phyloP scores from a whole-genome alignment of 37 sponge, comb jelly and placozoan genomes.

The Cliona cf. orientalis region DNA sequence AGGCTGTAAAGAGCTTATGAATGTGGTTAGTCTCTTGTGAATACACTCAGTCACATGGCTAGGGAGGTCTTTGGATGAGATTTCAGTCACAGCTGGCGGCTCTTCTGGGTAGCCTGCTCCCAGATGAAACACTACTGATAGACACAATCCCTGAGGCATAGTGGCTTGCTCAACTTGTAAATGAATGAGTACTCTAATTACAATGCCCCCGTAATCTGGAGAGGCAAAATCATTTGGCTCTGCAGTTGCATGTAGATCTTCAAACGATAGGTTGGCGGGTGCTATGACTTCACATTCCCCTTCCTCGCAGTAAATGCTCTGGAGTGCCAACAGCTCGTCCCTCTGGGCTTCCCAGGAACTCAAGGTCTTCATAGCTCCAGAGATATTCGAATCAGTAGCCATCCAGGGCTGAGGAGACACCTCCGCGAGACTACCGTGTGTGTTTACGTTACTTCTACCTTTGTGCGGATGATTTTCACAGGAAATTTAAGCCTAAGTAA shows the following conservation, averaged over 20 bases:
- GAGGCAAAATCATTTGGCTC: too few species aligned
- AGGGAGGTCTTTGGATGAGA: not conserved
- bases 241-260: not conserved
- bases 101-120: not conserved
- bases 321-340: constrained; percentile 6
- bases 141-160: not conserved
- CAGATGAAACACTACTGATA: not conserved
- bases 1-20: not conserved
- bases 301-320: constrained; percentile 12
- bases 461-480: too few species aligned
- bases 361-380: too few species aligned
- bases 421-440: too few species aligned
- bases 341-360: constrained; percentile 14
- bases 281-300: not conserved
- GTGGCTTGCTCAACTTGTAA: not conserved
- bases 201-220: too few species aligned
- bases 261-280: constrained; percentile 8
- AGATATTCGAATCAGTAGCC: too few species aligned
- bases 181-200: not conserved
- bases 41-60: not conserved
- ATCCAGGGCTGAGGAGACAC: too few species aligned
- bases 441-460: too few species aligned
- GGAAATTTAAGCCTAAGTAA: too few species aligned
- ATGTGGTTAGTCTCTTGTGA: not conserved
- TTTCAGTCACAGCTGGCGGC: not conserved